Base-by-base conservation (phyloP, 2,888 invertebrate species). In the Phorcus lineatus region DNA sequence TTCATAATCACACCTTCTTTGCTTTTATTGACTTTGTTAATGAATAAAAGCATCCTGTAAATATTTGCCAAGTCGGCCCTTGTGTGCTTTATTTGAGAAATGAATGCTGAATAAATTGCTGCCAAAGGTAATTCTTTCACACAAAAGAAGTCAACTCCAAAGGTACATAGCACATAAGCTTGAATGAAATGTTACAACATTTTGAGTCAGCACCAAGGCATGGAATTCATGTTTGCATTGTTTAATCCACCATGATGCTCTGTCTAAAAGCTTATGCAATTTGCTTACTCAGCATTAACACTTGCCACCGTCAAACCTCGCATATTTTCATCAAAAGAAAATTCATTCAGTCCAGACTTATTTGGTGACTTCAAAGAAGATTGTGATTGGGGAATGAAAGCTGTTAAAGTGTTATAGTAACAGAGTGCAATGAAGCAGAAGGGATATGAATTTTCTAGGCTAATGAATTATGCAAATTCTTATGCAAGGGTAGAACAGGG, bases 381-480 rank as follows among this genome's bases (percentile, higher is more conserved):
- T 57, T 19, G 70, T 19, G 9, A 16, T 0, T 36, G 0, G n/a
- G 13, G 36, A 31, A 19, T 70, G 31, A 19, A 17, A 22, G 57
- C 24, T 36, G 36, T 70, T 19, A 70, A 40, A 36, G 36, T 70
- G 47, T 47, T 47, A 47, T 11, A 47, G 47, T 47, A 47, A 47
- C 47, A 47, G 13, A 11, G 11, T 47, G 47, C 6, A 70, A 70
- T 70, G 70, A 36, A 70, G 13, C n/a, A 40, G 28, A 36, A 70
- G 36, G 40, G 40, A 19, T 70, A 70, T 70, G 70, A 70, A 70
- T 70, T 70, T 70, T 31, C 19, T n/a, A 40, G 40, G 70, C 36
- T 70, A 36, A 70, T 70, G 31, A 70, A 70, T 70, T 36, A 70
- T 70, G 70, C 31, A 70, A 57, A 47, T 11, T 47, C 47, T 47